Conservation (phyloP, 2,113 vertebrate species). For the Alces alces region DNA sequence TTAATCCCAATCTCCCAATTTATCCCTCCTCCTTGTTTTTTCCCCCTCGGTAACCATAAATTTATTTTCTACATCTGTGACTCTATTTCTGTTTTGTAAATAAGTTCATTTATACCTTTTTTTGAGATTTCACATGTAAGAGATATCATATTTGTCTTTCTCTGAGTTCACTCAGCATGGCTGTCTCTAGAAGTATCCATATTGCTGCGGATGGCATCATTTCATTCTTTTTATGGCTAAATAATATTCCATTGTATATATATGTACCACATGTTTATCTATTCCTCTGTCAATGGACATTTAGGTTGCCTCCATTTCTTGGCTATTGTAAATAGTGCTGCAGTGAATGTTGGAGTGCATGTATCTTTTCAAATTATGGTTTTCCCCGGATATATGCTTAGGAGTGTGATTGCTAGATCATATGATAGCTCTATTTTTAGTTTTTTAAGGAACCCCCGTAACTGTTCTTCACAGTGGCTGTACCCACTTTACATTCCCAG, state of each 20-base stretch:
- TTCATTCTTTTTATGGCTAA: background rate
- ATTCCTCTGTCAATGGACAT: background rate
- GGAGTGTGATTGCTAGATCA: background rate
- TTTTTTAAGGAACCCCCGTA: background rate
- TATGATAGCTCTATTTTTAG: background rate
- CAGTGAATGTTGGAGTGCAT: background rate
- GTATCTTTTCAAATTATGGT: background rate
- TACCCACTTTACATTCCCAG: background rate
- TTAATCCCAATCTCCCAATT: background rate
- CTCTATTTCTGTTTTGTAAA: background rate
- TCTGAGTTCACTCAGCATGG: background rate
- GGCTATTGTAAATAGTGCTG: background rate
- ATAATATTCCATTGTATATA: background rate
- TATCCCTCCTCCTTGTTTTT: background rate
- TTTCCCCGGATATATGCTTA: background rate
- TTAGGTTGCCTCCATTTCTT: background rate
- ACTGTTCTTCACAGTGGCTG: background rate
- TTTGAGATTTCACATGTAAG: background rate
- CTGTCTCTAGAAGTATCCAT: background rate
- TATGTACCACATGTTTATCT: background rate
- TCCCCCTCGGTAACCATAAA: background rate
- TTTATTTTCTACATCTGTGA: background rate
- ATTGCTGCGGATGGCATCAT: background rate
- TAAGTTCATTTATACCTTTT: background rate
- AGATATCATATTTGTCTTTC: background rate